Evolutionary conservation across 1,140 invertebrate species (phyloP).

Genomic region (Dreissena polymorpha): DNA sequence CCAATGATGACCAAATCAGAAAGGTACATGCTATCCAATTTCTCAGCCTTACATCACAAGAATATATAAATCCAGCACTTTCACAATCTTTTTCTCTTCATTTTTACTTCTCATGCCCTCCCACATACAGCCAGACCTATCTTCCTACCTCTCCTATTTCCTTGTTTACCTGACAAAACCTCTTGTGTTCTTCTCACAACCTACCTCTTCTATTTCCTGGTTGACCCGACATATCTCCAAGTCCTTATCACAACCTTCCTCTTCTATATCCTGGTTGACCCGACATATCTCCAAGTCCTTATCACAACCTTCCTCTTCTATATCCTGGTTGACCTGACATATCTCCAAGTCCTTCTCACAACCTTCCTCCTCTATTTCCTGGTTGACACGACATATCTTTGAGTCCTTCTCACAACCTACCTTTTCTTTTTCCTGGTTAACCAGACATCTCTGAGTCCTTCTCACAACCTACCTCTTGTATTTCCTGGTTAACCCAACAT

Average conservation of each 20-base stretch:
- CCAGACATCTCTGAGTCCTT: slow-evolving; percentile 67
- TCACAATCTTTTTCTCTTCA: too few species aligned
- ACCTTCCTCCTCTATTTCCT: slow-evolving; percentile 80
- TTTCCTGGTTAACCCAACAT: slow-evolving; percentile 66
- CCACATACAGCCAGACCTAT: too few species aligned
- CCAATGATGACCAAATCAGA: too few species aligned
- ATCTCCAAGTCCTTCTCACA: slow-evolving; percentile 67
- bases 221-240: slow-evolving; percentile 68
- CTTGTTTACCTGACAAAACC: slow-evolving; percentile 67
- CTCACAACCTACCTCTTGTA: slow-evolving; percentile 80
- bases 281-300: slow-evolving; percentile 67
- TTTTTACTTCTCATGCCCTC: too few species aligned
- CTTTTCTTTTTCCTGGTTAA: slow-evolving; percentile 71
- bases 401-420: slow-evolving; percentile 78
- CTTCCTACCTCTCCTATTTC: slow-evolving; percentile 79
- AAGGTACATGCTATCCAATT: too few species aligned
- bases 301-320: slow-evolving; percentile 80
- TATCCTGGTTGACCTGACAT: slow-evolving; percentile 66
- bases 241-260: slow-evolving; percentile 76
- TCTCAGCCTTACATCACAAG: too few species aligned
- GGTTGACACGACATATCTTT: slow-evolving; percentile 68
- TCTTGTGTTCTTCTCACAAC: slow-evolving; percentile 64
- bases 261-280: slow-evolving; percentile 76
- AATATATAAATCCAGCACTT: too few species aligned
- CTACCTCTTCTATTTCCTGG: slow-evolving; percentile 79